Evolutionary conservation across 2,888 invertebrate species (phyloP).

Genomic region (Ametastegia equiseti): DNA sequence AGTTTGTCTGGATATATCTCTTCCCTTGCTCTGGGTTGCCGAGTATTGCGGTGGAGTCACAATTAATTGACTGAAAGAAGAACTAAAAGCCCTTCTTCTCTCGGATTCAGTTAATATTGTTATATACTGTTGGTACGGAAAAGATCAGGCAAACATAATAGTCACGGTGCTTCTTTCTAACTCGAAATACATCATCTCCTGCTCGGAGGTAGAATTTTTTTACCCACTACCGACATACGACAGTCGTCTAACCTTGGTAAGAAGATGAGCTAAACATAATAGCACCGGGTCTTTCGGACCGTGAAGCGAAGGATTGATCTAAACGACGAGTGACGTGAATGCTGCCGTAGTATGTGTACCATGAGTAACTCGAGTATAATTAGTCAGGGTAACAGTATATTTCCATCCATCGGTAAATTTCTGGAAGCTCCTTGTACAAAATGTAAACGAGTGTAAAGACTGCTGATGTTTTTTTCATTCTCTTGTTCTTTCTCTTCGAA

Average conservation of each 20-base stretch:
- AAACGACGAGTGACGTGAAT: constrained; percentile 28
- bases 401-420: background rate
- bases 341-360: background rate
- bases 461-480: too few relatives aligned
- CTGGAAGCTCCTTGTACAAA: constrained; percentile 7
- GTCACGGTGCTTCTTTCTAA: too few relatives aligned
- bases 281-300: background rate
- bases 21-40: too few relatives aligned
- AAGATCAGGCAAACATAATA: too few relatives aligned
- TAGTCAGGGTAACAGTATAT: constrained; percentile 22
- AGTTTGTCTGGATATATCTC: background rate
- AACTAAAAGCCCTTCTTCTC: background rate
- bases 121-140: too few relatives aligned
- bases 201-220: too few relatives aligned
- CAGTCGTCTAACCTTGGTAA: too few relatives aligned
- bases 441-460: background rate
- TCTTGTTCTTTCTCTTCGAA: too few relatives aligned
- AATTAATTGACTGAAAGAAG: background rate
- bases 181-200: too few relatives aligned
- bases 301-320: background rate
- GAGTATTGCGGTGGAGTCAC: background rate
- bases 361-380: constrained; percentile 32
- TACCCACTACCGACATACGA: too few relatives aligned
- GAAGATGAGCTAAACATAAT: background rate
- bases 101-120: too few relatives aligned